A percentile compares a stretch with the other conserved stretches of the same genome.
phyloP scores from a whole-genome alignment of 1,140 invertebrate genomes.

The Meloidogyne exigua region DNA sequence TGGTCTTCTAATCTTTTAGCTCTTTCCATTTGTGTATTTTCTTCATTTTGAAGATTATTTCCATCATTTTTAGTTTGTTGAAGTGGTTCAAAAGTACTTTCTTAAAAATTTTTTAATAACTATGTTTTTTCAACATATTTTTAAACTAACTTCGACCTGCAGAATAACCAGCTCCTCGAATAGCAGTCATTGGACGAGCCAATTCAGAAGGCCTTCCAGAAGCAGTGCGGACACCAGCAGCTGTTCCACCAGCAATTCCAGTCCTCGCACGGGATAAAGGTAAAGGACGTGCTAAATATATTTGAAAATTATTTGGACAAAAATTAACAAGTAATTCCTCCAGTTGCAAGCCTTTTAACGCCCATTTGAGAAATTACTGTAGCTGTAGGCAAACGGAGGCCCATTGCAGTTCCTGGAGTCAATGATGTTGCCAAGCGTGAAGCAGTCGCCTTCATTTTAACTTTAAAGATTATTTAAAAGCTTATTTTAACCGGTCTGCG shows the following conservation, averaged over 20 bases:
- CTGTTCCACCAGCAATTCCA: constrained; percentile 13
- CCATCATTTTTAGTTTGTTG: constrained; percentile 25
- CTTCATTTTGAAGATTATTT: constrained; percentile 10
- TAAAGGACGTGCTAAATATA: neutral
- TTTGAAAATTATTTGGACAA: neutral
- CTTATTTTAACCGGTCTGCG: constrained; percentile 53
- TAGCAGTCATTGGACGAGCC: constrained; percentile 85
- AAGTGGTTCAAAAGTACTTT: constrained; percentile 72
- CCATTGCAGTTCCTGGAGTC: constrained; percentile 6
- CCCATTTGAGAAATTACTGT: constrained; percentile 14
- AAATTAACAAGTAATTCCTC: neutral
- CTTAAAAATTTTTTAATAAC: constrained; percentile 51
- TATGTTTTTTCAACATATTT: too few species aligned
- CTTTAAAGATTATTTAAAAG: neutral
- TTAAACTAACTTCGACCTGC: constrained; percentile 64
- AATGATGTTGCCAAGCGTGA: constrained; percentile 10
- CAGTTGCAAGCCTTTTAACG: neutral
- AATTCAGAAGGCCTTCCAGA: constrained; percentile 45
- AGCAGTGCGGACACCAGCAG: constrained; percentile 22
- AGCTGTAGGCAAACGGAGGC: constrained; percentile 17
- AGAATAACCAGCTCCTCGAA: constrained; percentile 89
- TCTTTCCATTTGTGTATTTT: constrained; percentile 70
- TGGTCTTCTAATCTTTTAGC: constrained; percentile 77
- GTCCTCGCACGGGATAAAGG: constrained; percentile 18
- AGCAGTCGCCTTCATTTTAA: neutral